Evolutionary conservation across 2,888 invertebrate genomes (phyloP).

Genomic region (Spisula solida): DNA sequence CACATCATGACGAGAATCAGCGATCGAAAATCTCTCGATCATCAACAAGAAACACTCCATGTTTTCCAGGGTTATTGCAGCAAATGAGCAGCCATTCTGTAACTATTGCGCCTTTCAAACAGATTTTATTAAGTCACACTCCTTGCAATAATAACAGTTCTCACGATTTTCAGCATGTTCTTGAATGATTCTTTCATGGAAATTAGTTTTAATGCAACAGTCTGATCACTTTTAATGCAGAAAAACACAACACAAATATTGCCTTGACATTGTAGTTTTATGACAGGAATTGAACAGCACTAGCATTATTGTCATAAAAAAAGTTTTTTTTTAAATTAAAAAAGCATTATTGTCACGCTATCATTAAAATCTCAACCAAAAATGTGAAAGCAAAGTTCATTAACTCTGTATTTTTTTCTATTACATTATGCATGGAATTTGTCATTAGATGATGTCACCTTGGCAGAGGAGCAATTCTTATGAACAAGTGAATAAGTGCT

Average conservation of each 20-base stretch:
- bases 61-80: not conserved
- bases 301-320: not conserved
- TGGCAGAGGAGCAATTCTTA: not conserved
- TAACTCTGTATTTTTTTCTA: not conserved
- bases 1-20: not conserved
- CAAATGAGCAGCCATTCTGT: not conserved
- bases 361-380: not conserved
- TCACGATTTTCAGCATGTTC: not conserved
- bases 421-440: not conserved
- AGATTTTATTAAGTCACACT: not conserved
- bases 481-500: not conserved
- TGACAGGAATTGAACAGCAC: not conserved
- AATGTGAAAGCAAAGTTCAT: not conserved
- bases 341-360: not conserved
- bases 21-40: not conserved
- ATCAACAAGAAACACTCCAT: not conserved
- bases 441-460: not conserved
- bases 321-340: no score
- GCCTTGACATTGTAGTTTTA: not conserved
- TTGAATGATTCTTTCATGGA: not conserved
- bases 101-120: not conserved
- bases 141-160: not conserved
- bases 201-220: not conserved
- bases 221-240: not conserved
- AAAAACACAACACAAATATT: not conserved